Conservation (phyloP, 2,113 vertebrate species). For the Syngnathoides biaculeatus region DNA sequence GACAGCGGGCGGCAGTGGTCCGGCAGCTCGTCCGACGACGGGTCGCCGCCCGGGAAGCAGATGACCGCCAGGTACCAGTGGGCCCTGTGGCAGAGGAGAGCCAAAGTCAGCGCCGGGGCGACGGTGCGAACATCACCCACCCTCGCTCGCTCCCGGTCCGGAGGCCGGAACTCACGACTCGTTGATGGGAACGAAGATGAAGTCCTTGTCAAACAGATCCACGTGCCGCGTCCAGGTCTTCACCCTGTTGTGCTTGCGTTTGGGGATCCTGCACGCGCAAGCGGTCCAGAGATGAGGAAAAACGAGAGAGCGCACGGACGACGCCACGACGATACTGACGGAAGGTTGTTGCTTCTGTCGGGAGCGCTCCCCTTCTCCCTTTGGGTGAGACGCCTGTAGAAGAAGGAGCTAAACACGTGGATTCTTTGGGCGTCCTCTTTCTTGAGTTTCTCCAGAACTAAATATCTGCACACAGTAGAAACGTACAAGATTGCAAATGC, state of each 20-base stretch:
- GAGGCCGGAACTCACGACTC: conserved; percentile 85
- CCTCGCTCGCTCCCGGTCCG: background rate
- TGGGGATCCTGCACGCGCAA: conserved; percentile 81
- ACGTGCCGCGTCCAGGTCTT: conserved; percentile 98
- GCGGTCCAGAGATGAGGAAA: background rate
- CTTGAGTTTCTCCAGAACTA: conserved; percentile 92
- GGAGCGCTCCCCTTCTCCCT: conserved; percentile 82
- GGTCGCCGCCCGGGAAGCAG: conserved; percentile 88
- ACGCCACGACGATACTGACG: conserved; percentile 75
- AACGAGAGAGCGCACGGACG: background rate
- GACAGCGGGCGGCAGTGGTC: conserved; percentile 68
- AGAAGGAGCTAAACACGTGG: conserved; percentile 98
- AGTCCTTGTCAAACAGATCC: conserved; percentile 97
- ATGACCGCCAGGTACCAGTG: conserved; percentile 99
- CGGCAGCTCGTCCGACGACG: conserved; percentile 70
- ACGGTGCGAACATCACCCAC: no score
- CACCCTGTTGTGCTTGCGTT: conserved; percentile 90
- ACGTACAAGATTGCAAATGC: no score
- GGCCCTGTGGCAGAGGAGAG: conserved; percentile 70
- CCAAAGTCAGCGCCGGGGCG: background rate
- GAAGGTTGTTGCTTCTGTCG: conserved; percentile 83
- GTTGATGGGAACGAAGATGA: conserved; percentile 98
- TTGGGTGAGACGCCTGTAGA: conserved; percentile 98
- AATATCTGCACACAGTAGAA: conserved; percentile 74
- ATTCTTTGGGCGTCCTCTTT: conserved; percentile 90